Percentiles rank a stretch among this genome's conserved stretches.
Conservation (phyloP, 2,797 vertebrate species). For the Fratercula arctica region DNA sequence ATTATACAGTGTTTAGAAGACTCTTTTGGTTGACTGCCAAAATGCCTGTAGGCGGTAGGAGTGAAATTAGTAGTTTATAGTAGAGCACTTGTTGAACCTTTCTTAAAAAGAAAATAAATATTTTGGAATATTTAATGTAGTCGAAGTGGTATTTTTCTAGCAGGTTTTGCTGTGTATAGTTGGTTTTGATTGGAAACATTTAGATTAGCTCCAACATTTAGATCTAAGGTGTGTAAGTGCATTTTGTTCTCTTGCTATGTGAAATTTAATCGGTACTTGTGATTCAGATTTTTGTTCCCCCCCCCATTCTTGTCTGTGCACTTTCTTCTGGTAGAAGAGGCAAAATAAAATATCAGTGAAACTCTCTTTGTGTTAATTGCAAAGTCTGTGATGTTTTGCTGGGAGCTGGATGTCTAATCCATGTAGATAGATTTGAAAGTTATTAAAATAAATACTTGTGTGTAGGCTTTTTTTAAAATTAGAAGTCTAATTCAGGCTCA, state of each 20-base stretch:
- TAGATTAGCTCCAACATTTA: neutral
- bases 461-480: neutral
- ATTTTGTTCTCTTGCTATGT: neutral
- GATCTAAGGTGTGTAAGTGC: neutral
- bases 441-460: neutral
- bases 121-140: neutral
- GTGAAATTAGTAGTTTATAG: neutral
- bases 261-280: neutral
- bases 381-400: neutral
- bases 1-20: neutral
- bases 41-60: neutral
- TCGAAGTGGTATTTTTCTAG: neutral
- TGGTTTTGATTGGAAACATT: neutral
- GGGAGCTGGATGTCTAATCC: neutral
- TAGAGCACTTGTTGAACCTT: neutral
- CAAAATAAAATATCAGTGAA: neutral
- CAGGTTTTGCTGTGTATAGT: neutral
- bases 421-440: neutral
- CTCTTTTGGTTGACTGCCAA: neutral
- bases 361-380: neutral
- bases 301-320: neutral
- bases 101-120: slow-evolving; percentile 14
- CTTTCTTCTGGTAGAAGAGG: neutral
- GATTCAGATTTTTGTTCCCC: neutral
- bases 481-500: neutral